Evolutionary conservation across 2,113 vertebrate genomes (phyloP).

Genomic region (Hyperopisus bebe): DNA sequence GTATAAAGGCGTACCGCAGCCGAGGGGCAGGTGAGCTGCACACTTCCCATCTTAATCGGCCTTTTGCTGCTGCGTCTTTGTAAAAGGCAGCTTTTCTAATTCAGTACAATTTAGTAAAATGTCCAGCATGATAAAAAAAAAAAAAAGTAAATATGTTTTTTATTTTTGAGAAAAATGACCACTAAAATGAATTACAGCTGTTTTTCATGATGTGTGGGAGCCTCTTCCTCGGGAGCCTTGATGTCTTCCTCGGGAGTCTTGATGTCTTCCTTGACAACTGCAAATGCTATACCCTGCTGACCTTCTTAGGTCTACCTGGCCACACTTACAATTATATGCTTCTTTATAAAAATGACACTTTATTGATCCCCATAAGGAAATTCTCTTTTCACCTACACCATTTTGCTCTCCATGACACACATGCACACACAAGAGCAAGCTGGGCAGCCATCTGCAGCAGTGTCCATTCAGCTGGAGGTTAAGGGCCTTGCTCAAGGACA

Average conservation of each 20-base stretch:
- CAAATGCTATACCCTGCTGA: not conserved
- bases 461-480: not conserved
- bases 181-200: not conserved
- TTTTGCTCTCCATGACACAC: not conserved
- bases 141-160: not conserved
- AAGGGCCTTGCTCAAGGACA: not conserved
- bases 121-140: not conserved
- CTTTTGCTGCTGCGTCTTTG: not conserved
- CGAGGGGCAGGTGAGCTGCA: not conserved
- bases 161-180: not conserved
- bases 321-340: not conserved
- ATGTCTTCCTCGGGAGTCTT: not conserved
- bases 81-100: not conserved
- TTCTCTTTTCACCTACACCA: not conserved
- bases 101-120: not conserved
- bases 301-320: not conserved
- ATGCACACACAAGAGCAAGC: not conserved
- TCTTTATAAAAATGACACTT: not conserved
- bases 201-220: not conserved
- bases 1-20: too few species aligned
- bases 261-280: not conserved
- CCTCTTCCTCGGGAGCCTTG: too few species aligned
- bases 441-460: not conserved
- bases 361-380: not conserved
- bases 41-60: too few species aligned